Percentiles rank a stretch among this genome's conserved stretches.
Evolutionary conservation across 2,888 invertebrate species (phyloP).

Genomic region (Agonum fuliginosum): DNA sequence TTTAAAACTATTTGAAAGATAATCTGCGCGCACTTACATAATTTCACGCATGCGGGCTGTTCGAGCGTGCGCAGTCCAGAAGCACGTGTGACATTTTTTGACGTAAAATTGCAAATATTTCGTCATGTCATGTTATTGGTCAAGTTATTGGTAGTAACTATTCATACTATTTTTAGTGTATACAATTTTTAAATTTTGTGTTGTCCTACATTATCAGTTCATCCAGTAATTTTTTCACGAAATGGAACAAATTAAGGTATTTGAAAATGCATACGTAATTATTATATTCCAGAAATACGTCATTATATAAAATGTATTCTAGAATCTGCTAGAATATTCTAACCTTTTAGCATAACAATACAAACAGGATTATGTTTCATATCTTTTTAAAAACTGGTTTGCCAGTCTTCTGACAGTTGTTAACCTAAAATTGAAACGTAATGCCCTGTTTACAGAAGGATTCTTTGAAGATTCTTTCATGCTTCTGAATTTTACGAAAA

Average conservation of each 20-base stretch:
- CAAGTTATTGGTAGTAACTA: constrained; percentile 28
- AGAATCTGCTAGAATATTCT: constrained; percentile 20
- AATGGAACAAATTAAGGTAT: constrained; percentile 42
- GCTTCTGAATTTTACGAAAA: background rate
- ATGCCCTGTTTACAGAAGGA: too few relatives aligned
- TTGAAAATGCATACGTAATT: background rate
- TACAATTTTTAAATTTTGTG: constrained; percentile 40
- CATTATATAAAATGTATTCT: constrained; percentile 26
- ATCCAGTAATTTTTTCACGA: background rate
- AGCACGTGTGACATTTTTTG: constrained; percentile 46
- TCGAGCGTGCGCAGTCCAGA: constrained; percentile 9
- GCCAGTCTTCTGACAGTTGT: constrained; percentile 3
- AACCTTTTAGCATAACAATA: constrained; percentile 26
- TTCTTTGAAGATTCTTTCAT: too few relatives aligned
- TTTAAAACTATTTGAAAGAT: background rate
- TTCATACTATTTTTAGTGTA: constrained; percentile 24
- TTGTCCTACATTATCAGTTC: constrained; percentile 1
- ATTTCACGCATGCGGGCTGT: too few relatives aligned
- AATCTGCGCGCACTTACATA: background rate
- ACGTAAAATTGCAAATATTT: constrained; percentile 28
- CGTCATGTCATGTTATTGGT: constrained; percentile 49
- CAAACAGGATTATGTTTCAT: constrained; percentile 9
- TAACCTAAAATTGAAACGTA: constrained; percentile 29
- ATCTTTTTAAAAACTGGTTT: constrained; percentile 5
- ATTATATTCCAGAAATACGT: constrained; percentile 1